These are phyloP conservation scores for Margarornis squamiger DNA, from an alignment of 2,797 vertebrate species.

Conservation along the genomic window DNA sequence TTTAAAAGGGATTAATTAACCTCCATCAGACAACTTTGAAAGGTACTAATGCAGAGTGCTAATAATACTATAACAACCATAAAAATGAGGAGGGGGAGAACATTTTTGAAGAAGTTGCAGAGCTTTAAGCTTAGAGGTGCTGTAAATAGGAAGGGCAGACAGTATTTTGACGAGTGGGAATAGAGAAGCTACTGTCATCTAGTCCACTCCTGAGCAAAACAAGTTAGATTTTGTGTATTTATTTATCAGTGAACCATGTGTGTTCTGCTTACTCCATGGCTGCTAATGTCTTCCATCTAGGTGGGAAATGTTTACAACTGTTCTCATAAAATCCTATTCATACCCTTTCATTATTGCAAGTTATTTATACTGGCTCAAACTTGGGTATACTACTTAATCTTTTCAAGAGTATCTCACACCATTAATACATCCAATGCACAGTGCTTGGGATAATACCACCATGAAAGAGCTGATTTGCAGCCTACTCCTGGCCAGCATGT, in stretches of 20 bases:
- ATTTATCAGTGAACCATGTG: background rate
- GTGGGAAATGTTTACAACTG: background rate
- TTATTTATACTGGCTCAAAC: background rate
- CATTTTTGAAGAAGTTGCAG: background rate
- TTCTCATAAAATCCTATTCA: background rate
- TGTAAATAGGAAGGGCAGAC: background rate
- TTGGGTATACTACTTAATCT: background rate
- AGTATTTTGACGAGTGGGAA: background rate
- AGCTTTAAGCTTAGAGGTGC: background rate
- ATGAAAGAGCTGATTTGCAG: background rate
- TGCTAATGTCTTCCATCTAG: background rate
- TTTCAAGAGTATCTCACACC: background rate
- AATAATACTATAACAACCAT: background rate
- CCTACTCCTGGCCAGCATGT: background rate
- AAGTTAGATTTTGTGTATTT: background rate
- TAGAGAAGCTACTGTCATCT: background rate
- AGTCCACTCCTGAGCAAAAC: background rate
- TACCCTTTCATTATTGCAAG: background rate
- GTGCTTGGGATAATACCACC: background rate
- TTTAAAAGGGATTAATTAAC: slow-evolving; percentile 56
- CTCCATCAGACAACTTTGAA: slow-evolving; percentile 1
- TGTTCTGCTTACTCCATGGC: background rate
- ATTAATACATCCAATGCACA: background rate
- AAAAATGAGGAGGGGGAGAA: background rate
- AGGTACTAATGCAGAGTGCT: background rate